Evolutionary conservation across 2,797 vertebrate genomes (phyloP).

Genomic region (Periophthalmus magnuspinnatus): DNA sequence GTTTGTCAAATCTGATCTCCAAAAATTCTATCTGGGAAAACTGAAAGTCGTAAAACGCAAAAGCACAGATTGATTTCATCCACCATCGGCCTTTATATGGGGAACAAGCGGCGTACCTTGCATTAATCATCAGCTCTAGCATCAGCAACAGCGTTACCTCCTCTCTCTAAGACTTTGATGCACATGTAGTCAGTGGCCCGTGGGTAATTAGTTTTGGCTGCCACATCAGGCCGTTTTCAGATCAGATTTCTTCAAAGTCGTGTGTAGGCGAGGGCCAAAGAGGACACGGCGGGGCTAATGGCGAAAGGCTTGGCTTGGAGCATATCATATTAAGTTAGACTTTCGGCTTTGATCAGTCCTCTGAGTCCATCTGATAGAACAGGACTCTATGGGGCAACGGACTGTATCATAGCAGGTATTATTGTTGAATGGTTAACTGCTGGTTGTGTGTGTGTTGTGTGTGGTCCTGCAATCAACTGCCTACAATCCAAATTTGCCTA

Average conservation of each 20-base stretch:
- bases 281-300: constrained; percentile 28
- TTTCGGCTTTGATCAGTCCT: constrained; percentile 43
- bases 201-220: constrained; percentile 64
- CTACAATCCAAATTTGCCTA: background rate
- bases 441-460: background rate
- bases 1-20: background rate
- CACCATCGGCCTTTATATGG: constrained; percentile 53
- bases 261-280: constrained; percentile 45
- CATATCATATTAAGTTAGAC: constrained; percentile 45
- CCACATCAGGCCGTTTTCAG: constrained; percentile 61
- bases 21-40: background rate
- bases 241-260: constrained; percentile 65
- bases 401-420: background rate
- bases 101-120: background rate
- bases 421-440: background rate
- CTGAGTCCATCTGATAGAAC: constrained; percentile 23
- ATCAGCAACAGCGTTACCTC: constrained; percentile 39
- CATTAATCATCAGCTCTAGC: constrained; percentile 32
- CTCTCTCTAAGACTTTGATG: constrained; percentile 45
- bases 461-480: background rate
- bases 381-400: background rate
- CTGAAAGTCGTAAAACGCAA: background rate
- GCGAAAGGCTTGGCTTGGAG: constrained; percentile 32
- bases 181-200: constrained; percentile 37
- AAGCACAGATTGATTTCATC: background rate